These are phyloP conservation scores for Antennarius striatus DNA, from an alignment of 2,113 vertebrate genomes.

Conservation along the genomic window DNA sequence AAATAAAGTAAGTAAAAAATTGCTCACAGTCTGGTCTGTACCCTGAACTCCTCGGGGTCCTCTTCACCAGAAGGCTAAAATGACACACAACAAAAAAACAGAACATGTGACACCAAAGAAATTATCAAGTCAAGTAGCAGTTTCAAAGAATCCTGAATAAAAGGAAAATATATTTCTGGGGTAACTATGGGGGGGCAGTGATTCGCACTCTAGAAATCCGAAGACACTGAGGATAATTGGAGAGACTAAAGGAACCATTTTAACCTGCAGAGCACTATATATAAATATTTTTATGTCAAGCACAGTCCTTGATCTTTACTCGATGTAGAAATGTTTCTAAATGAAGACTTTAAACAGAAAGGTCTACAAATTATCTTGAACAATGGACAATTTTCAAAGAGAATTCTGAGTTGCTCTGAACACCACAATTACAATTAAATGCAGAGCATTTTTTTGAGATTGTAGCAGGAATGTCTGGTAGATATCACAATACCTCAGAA, in stretches of 20 bases:
- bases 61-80: conserved; percentile 82
- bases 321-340: not conserved
- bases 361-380: not conserved
- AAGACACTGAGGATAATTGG: no score
- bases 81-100: conserved; percentile 2
- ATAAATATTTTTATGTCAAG: not conserved
- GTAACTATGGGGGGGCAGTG: not conserved
- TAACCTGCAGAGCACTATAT: no score
- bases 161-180: not conserved
- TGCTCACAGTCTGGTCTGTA: conserved; percentile 85
- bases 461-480: not conserved
- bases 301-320: not conserved
- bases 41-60: conserved; percentile 81
- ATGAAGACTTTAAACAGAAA: not conserved
- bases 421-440: not conserved
- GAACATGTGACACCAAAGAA: no score
- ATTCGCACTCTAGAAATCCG: not conserved
- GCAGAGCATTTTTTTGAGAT: not conserved
- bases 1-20: not conserved
- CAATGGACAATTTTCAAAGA: not conserved
- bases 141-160: no score
- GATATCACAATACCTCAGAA: not conserved
- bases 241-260: no score
- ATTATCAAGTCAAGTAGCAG: no score
- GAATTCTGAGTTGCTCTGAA: not conserved